Conservation (phyloP, 2,888 invertebrate species). For the Lasioglossum villosulum region DNA sequence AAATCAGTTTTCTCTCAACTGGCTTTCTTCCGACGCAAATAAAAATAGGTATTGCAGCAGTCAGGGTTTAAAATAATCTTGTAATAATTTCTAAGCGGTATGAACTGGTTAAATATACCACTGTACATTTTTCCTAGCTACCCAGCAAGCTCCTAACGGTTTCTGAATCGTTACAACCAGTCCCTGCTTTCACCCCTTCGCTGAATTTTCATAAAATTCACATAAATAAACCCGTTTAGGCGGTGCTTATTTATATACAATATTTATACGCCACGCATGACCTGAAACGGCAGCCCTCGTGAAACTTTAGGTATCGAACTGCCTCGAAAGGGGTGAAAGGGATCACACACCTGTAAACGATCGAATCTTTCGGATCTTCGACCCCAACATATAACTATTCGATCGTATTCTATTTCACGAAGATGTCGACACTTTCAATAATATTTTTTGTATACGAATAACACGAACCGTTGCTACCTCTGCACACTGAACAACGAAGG, state of each 20-base stretch:
- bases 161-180: slow-evolving; percentile 19
- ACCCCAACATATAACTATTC: slow-evolving; percentile 29
- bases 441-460: not conserved
- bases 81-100: not conserved
- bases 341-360: slow-evolving; percentile 68
- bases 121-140: not conserved
- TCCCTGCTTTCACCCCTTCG: slow-evolving; percentile 41
- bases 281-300: slow-evolving; percentile 67
- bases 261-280: slow-evolving; percentile 81
- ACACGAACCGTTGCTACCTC: not conserved
- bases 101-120: not conserved
- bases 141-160: slow-evolving; percentile 41
- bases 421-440: slow-evolving; percentile 12
- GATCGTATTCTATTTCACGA: slow-evolving; percentile 40
- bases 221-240: slow-evolving; percentile 78
- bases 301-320: slow-evolving; percentile 54
- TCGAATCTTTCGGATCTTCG: slow-evolving; percentile 55
- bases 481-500: not conserved
- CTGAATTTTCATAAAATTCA: slow-evolving; percentile 81
- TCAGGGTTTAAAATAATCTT: not conserved
- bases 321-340: slow-evolving; percentile 44
- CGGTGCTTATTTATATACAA: slow-evolving; percentile 81
- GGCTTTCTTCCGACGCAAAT: not conserved
- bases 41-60: not conserved
- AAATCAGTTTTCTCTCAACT: not conserved